phyloP scores from a whole-genome alignment of 2,888 invertebrate species.

The Drosophila kanekoi region DNA sequence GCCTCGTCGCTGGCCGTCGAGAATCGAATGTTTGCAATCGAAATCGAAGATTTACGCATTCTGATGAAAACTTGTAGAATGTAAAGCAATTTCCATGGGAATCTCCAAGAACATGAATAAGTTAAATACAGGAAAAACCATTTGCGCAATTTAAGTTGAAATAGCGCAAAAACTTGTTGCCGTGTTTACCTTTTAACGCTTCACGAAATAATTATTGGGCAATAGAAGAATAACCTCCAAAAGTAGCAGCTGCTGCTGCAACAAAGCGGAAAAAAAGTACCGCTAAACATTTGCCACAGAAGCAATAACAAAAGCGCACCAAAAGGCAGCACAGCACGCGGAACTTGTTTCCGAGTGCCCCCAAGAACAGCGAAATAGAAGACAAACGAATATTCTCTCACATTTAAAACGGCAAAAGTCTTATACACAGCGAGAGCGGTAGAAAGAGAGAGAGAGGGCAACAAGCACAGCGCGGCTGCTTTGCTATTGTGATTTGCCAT shows the following conservation, averaged over 20 bases:
- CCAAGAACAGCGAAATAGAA: conserved; percentile 19
- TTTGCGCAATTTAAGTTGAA: conserved; percentile 36
- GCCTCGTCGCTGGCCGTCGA: conserved; percentile 10
- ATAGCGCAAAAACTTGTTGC: conserved; percentile 32
- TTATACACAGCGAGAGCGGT: conserved; percentile 16
- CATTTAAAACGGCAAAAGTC: conserved; percentile 59
- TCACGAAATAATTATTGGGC: conserved; percentile 54
- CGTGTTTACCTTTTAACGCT: conserved; percentile 35
- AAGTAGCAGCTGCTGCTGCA: conserved; percentile 25
- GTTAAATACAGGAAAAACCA: conserved; percentile 36
- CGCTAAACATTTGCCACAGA: conserved; percentile 56
- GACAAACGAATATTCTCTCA: conserved; percentile 48
- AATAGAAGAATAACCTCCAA: conserved; percentile 57
- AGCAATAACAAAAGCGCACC: conserved; percentile 35
- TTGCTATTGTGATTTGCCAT: conserved; percentile 41
- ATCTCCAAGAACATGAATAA: neutral
- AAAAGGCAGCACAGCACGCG: conserved; percentile 50
- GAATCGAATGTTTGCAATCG: conserved; percentile 15
- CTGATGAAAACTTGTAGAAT: neutral
- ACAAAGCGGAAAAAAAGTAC: conserved; percentile 44
- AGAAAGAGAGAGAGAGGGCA: conserved; percentile 2
- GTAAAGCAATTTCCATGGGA: conserved; percentile 1
- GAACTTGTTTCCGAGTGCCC: conserved; percentile 53
- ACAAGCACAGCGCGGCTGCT: conserved; percentile 18
- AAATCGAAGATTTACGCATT: conserved; percentile 10